These are phyloP conservation scores for Pygoscelis adeliae DNA, from an alignment of 2,113 vertebrate genomes.

Conservation along the genomic window DNA sequence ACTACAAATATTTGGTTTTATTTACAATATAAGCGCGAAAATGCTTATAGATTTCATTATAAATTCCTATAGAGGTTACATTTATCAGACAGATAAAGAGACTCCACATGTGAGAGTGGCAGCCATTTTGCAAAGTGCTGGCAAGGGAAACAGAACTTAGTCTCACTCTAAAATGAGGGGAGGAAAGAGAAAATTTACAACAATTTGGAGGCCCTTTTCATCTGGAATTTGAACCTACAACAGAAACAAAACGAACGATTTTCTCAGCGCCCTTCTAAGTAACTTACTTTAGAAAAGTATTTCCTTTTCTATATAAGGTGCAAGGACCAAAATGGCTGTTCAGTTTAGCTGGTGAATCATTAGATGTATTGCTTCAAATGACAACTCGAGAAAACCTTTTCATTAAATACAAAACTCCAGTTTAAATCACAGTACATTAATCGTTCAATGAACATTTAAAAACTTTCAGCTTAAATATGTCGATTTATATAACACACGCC, in stretches of 20 bases:
- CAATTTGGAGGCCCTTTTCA: background rate
- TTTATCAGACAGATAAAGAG: background rate
- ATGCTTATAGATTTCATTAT: background rate
- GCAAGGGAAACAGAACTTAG: background rate
- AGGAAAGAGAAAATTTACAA: background rate
- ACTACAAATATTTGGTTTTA: background rate
- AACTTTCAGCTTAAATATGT: background rate
- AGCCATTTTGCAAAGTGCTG: background rate
- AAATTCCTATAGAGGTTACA: background rate
- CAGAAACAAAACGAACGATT: background rate
- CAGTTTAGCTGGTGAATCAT: background rate
- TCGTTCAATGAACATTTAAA: accelerated
- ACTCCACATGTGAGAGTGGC: background rate
- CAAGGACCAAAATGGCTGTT: background rate
- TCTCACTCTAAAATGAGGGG: background rate
- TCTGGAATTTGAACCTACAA: background rate
- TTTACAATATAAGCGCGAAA: background rate
- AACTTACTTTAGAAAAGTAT: background rate
- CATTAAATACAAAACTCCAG: background rate
- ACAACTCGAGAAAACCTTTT: background rate
- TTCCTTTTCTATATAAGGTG: background rate
- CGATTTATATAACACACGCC: background rate
- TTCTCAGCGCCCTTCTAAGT: background rate
- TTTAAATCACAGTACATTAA: background rate
- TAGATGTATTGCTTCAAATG: background rate